Percentiles rank a stretch among this genome's conserved stretches.
Conservation (phyloP, 2,797 vertebrate genomes). For the Phalanger gymnotis region DNA sequence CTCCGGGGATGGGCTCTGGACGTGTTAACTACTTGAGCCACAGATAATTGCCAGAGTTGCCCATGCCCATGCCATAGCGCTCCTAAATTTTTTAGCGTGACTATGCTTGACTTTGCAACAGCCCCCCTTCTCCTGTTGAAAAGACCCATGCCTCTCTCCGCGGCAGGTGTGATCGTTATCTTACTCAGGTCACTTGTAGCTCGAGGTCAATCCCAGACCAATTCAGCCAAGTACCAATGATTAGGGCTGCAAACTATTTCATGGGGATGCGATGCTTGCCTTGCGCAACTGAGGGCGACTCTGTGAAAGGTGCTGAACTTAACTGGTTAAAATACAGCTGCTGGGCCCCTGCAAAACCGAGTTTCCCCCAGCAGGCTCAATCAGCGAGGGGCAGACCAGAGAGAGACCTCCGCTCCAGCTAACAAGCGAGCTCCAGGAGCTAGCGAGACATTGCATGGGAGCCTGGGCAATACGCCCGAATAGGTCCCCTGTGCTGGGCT, state of each 20-base stretch:
- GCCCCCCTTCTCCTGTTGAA: conserved; percentile 33
- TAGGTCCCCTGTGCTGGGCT: not conserved
- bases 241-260: not conserved
- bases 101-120: conserved; percentile 58
- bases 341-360: not conserved
- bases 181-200: not conserved
- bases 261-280: not conserved
- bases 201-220: not conserved
- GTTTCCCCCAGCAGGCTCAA: not conserved
- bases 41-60: conserved; percentile 51
- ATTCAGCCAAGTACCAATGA: not conserved
- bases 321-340: conserved; percentile 1
- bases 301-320: conserved; percentile 16
- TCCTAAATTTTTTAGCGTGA: not conserved
- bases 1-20: conserved; percentile 2
- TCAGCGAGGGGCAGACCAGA: not conserved
- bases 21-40: conserved; percentile 53
- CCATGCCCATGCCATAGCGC: not conserved
- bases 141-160: not conserved
- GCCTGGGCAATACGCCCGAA: not conserved
- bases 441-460: not conserved
- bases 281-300: not conserved
- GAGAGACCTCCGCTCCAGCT: not conserved
- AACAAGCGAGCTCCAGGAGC: not conserved
- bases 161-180: conserved; percentile 52